These are phyloP conservation scores for Sitophilus oryzae DNA, from an alignment of 1,140 invertebrate species.

Conservation along the genomic window DNA sequence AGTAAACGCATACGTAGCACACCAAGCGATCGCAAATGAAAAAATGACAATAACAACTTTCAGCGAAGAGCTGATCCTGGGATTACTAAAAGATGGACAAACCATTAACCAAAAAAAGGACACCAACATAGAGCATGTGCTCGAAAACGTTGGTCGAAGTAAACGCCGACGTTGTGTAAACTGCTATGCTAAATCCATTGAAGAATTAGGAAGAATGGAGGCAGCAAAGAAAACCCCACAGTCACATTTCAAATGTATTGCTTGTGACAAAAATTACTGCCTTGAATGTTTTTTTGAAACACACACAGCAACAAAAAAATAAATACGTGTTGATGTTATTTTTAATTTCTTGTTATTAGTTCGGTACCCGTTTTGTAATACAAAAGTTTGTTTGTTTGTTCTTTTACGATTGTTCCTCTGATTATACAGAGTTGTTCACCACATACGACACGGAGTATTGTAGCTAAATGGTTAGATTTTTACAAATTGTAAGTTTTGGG, in stretches of 20 bases:
- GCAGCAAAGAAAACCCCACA: conserved; percentile 3
- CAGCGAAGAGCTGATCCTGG: conserved; percentile 6
- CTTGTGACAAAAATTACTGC: conserved; percentile 12
- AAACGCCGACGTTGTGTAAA: conserved; percentile 8
- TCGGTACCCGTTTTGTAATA: no score
- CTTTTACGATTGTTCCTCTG: no score
- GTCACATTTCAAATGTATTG: conserved; percentile 3
- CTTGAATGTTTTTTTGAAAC: conserved; percentile 9
- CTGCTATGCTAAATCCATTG: conserved; percentile 13
- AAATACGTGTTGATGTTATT: no score
- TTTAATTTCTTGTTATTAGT: no score
- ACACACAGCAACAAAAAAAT: background rate
- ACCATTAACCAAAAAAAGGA: no score
- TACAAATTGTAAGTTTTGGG: no score
- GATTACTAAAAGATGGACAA: background rate
- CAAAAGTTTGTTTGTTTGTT: no score
- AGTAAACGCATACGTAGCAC: conserved; percentile 33
- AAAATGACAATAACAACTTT: conserved; percentile 18
- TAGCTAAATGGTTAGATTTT: no score
- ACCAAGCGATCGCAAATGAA: conserved; percentile 17
- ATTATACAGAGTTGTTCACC: no score
- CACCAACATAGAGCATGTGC: background rate
- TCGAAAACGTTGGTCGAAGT: conserved; percentile 2
- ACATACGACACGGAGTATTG: no score
- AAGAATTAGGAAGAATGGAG: conserved; percentile 1